These are phyloP conservation scores for Stratiomys singularior DNA, from an alignment of 2,888 invertebrate species.

Conservation along the genomic window DNA sequence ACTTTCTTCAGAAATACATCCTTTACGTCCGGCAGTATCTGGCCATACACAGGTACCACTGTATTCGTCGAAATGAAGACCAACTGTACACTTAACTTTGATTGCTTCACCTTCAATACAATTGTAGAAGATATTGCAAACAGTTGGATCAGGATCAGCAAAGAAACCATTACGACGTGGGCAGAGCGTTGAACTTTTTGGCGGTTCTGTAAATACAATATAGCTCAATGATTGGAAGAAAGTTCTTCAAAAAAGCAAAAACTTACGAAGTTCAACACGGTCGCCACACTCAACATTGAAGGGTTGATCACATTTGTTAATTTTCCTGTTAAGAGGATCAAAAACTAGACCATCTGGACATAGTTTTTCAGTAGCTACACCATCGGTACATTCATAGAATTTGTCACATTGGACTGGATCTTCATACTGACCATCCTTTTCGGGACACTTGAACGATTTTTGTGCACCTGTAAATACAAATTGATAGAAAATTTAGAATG, in stretches of 20 bases:
- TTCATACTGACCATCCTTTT: constrained; percentile 83
- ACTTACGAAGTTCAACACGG: constrained; percentile 88
- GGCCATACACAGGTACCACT: constrained; percentile 93
- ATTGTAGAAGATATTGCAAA: constrained; percentile 89
- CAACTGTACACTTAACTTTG: constrained; percentile 85
- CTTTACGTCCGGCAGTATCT: constrained; percentile 79
- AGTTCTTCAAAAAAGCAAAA: background rate
- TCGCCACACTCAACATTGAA: constrained; percentile 93
- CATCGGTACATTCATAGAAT: constrained; percentile 82
- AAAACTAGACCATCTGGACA: constrained; percentile 92
- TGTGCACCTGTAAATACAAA: constrained; percentile 55
- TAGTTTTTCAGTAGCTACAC: constrained; percentile 76
- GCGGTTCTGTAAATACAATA: constrained; percentile 72
- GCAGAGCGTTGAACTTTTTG: constrained; percentile 77
- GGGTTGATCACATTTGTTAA: constrained; percentile 92
- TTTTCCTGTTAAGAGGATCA: constrained; percentile 83
- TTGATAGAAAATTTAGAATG: no score
- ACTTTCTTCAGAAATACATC: constrained; percentile 72
- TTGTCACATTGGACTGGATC: constrained; percentile 87
- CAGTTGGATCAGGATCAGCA: constrained; percentile 82
- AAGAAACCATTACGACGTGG: constrained; percentile 91
- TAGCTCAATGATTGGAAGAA: background rate
- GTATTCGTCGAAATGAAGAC: constrained; percentile 89
- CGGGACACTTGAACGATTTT: constrained; percentile 78
- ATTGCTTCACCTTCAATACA: constrained; percentile 86